Evolutionary conservation across 2,888 invertebrate genomes (phyloP).

Genomic region (Cryptops parisi): DNA sequence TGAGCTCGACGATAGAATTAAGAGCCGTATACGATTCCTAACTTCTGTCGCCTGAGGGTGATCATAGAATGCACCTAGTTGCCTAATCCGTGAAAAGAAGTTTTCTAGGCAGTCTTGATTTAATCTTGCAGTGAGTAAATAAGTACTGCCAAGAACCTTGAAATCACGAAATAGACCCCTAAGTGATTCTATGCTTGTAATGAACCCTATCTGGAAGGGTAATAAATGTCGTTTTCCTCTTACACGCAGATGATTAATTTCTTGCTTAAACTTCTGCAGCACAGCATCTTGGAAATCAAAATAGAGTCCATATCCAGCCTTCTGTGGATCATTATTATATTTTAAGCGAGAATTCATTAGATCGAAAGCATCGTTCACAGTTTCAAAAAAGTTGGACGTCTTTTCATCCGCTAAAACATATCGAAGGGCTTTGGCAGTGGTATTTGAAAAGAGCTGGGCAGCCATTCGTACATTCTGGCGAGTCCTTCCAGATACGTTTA

Average conservation of each 20-base stretch:
- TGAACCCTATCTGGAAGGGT: not conserved
- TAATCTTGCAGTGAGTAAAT: conserved; percentile 12
- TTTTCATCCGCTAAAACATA: not conserved
- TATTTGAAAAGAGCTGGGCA: conserved; percentile 15
- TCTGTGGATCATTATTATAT: no score
- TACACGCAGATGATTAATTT: not conserved
- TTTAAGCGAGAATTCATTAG: conserved; percentile 18
- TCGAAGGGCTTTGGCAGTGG: conserved; percentile 9
- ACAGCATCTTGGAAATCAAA: not conserved
- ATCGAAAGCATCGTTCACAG: conserved; percentile 17
- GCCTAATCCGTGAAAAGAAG: conserved; percentile 15
- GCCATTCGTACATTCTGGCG: conserved; percentile 18
- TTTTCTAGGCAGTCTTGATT: conserved; percentile 18
- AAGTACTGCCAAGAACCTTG: not conserved
- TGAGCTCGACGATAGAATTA: no score
- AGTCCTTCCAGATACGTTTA: conserved; percentile 12
- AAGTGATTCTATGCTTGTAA: not conserved
- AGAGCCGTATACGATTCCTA: conserved; percentile 12
- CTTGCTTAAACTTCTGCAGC: not conserved
- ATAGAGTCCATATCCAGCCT: not conserved
- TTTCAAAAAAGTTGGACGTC: conserved; percentile 14
- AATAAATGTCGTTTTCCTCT: not conserved
- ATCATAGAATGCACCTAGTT: conserved; percentile 12
- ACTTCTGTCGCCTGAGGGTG: conserved; percentile 15
- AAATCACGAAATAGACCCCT: not conserved